Percentiles rank a stretch among this genome's conserved stretches.
These are phyloP conservation scores for Achlya flavicornis DNA, from an alignment of 2,888 invertebrate genomes.

Conservation along the genomic window DNA sequence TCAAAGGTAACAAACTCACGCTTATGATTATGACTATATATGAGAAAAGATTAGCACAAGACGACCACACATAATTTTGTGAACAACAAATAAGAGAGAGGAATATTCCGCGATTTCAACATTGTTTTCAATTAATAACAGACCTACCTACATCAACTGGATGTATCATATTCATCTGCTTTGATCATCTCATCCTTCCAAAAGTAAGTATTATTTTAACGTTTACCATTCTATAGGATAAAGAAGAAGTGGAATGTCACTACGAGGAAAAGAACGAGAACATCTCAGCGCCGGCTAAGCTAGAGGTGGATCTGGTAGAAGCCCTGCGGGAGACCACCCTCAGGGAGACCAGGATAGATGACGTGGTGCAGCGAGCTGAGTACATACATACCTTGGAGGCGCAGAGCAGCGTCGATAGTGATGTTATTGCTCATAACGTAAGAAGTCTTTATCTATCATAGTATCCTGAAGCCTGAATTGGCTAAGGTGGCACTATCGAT, in stretches of 20 bases:
- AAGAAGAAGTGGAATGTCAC: constrained; percentile 78
- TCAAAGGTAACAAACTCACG: too few relatives aligned
- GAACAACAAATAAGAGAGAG: too few relatives aligned
- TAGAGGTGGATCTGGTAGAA: constrained; percentile 67
- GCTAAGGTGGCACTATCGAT: too few relatives aligned
- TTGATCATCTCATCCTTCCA: neutral
- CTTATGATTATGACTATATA: too few relatives aligned
- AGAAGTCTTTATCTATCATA: constrained; percentile 42
- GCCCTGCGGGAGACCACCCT: constrained; percentile 69
- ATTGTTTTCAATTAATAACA: too few relatives aligned
- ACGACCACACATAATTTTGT: too few relatives aligned
- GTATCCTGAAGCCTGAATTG: neutral
- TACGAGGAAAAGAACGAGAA: constrained; percentile 81
- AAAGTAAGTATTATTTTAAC: neutral
- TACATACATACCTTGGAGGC: constrained; percentile 78
- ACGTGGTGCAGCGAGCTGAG: constrained; percentile 69
- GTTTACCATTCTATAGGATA: constrained; percentile 54
- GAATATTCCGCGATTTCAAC: too few relatives aligned
- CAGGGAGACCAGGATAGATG: constrained; percentile 87
- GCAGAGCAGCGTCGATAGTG: constrained; percentile 83
- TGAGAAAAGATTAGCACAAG: too few relatives aligned
- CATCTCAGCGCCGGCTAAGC: constrained; percentile 50
- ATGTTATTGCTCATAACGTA: constrained; percentile 88
- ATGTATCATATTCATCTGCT: neutral
- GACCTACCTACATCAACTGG: neutral